A percentile compares a stretch with the other conserved stretches of the same genome.
Evolutionary conservation across 2,113 vertebrate genomes (phyloP).

Genomic region (Leiothrix lutea): DNA sequence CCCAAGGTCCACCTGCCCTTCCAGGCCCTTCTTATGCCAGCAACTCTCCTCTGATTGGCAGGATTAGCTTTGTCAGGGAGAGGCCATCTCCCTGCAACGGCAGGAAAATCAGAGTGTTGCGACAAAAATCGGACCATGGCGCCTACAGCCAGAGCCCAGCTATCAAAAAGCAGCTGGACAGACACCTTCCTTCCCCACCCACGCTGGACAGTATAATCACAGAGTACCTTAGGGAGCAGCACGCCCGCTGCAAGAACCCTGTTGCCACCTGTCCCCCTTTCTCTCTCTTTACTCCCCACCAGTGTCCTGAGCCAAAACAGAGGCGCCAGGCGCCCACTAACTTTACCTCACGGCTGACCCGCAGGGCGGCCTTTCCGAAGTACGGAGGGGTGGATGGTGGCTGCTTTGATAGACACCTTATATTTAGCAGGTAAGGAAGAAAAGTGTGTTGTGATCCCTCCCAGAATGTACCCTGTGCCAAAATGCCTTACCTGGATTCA

Average conservation of each 20-base stretch:
- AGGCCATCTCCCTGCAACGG: slow-evolving; percentile 83
- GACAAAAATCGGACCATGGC: slow-evolving; percentile 97
- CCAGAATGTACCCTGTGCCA: background rate
- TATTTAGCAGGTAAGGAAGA: slow-evolving; percentile 92
- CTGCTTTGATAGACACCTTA: slow-evolving; percentile 97
- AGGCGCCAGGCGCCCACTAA: slow-evolving; percentile 95
- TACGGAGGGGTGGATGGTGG: slow-evolving; percentile 97
- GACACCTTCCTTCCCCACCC: slow-evolving; percentile 94
- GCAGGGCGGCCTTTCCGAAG: slow-evolving; percentile 93
- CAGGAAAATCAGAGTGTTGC: slow-evolving; percentile 88
- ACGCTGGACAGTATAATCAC: slow-evolving; percentile 98
- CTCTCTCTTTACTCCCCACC: slow-evolving; percentile 97
- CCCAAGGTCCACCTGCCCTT: slow-evolving; percentile 75
- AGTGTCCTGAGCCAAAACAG: slow-evolving; percentile 98
- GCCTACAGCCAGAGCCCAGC: slow-evolving; percentile 98
- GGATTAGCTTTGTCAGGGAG: slow-evolving; percentile 94
- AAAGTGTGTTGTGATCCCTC: background rate
- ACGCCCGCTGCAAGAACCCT: slow-evolving; percentile 98
- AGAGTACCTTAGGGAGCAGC: slow-evolving; percentile 97
- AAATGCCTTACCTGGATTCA: background rate
- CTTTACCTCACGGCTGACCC: slow-evolving; percentile 93
- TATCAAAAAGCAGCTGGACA: slow-evolving; percentile 97
- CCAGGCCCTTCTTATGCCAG: slow-evolving; percentile 79
- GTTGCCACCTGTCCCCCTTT: slow-evolving; percentile 98
- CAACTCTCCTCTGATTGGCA: slow-evolving; percentile 87